Conservation (phyloP, 1,140 invertebrate species). For the Apolygus lucorum region DNA sequence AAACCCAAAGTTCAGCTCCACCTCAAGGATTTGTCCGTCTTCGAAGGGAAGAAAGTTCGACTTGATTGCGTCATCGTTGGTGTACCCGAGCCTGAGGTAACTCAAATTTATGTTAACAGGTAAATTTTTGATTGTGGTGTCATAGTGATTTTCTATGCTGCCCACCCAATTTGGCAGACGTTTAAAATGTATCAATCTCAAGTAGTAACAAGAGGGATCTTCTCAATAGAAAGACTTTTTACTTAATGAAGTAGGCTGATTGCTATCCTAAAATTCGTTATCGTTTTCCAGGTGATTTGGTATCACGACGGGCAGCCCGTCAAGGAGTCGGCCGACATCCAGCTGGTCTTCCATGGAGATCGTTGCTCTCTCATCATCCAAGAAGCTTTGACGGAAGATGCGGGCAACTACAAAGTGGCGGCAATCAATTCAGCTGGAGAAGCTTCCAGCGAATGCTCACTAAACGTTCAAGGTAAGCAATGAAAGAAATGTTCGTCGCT, state of each 20-base stretch:
- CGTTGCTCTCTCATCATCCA: conserved; percentile 68
- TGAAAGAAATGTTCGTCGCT: too few relatives aligned
- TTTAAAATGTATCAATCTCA: too few relatives aligned
- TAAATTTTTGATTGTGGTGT: too few relatives aligned
- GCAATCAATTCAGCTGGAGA: conserved; percentile 72
- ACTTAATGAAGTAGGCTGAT: too few relatives aligned
- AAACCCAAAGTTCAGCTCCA: conserved; percentile 62
- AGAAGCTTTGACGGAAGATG: conserved; percentile 63
- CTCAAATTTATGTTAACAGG: too few relatives aligned
- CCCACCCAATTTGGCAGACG: too few relatives aligned
- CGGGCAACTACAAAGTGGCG: conserved; percentile 68
- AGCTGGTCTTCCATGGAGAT: conserved; percentile 70
- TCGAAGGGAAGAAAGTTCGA: conserved; percentile 58
- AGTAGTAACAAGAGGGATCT: too few relatives aligned
- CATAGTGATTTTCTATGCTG: too few relatives aligned
- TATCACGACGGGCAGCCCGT: conserved; percentile 74
- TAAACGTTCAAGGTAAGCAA: conserved; percentile 47
- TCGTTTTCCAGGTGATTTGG: conserved; percentile 69
- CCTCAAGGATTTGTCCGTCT: conserved; percentile 56
- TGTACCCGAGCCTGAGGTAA: conserved; percentile 72
- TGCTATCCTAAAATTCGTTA: too few relatives aligned
- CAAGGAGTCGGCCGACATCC: conserved; percentile 73
- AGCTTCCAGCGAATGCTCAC: conserved; percentile 59
- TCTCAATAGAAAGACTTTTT: too few relatives aligned
- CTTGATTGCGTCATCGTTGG: conserved; percentile 75